Conservation (phyloP, 64 coral and sea anemone species). For the Montipora sp. region DNA sequence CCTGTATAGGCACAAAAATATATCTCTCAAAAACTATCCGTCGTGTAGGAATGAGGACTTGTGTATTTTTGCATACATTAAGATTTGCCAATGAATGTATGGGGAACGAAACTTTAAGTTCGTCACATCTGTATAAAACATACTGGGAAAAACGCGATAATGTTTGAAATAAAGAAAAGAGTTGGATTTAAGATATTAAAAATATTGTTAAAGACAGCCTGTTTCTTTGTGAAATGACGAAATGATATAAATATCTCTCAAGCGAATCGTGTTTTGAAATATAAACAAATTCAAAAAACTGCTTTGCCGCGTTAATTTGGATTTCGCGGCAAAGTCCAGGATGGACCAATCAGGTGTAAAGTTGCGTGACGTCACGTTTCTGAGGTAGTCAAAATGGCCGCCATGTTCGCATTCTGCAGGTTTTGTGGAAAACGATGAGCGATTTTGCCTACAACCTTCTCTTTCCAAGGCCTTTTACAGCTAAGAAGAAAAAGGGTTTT, state of each 20-base stretch:
- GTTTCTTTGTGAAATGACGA: background rate
- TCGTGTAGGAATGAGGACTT: constrained; percentile 47
- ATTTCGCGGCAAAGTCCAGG: constrained; percentile 85
- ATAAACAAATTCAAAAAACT: constrained; percentile 75
- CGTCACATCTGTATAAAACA: background rate
- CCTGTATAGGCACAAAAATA: constrained; percentile 69
- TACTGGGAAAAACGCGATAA: background rate
- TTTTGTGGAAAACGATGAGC: constrained; percentile 48
- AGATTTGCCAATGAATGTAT: background rate
- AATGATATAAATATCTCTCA: background rate
- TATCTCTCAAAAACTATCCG: constrained; percentile 11
- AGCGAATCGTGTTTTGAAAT: constrained; percentile 66
- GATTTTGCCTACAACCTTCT: constrained; percentile 71
- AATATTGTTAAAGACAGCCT: constrained; percentile 10
- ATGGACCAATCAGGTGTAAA: constrained; percentile 72
- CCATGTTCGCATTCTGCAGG: constrained; percentile 69
- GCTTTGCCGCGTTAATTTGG: constrained; percentile 68
- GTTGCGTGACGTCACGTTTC: constrained; percentile 76
- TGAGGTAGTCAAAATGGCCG: constrained; percentile 81
- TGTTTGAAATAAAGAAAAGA: background rate
- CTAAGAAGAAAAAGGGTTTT: constrained; percentile 61
- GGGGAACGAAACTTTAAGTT: background rate
- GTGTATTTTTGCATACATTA: constrained; percentile 99
- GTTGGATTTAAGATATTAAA: background rate
- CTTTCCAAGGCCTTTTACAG: constrained; percentile 53